Conservation (phyloP, 2,797 vertebrate genomes). For the Ctenochaetus hawaiiensis region DNA sequence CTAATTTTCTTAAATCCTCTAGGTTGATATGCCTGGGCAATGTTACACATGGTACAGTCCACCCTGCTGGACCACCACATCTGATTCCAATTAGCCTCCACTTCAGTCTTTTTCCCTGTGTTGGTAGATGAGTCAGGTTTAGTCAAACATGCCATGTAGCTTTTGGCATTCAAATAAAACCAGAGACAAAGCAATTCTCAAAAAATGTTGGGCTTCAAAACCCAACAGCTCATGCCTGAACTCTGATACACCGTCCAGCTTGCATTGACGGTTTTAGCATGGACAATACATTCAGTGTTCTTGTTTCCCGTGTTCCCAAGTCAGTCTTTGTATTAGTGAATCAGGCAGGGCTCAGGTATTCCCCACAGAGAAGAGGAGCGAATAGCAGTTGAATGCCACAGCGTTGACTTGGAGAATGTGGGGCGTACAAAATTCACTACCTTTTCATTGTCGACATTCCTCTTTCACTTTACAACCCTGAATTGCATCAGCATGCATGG, state of each 20-base stretch:
- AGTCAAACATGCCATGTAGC: conserved; percentile 16
- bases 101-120: conserved; percentile 12
- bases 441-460: conserved; percentile 72
- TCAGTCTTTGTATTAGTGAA: conserved; percentile 62
- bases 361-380: conserved; percentile 51
- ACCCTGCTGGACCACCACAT: conserved; percentile 55
- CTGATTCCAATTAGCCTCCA: conserved; percentile 63
- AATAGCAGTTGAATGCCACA: conserved; percentile 53
- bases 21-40: conserved; percentile 59
- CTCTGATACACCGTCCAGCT: conserved; percentile 49
- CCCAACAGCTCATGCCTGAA: conserved; percentile 32
- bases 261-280: conserved; percentile 39
- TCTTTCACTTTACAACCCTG: conserved; percentile 48
- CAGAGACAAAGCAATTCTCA: conserved; percentile 12
- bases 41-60: conserved; percentile 34
- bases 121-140: conserved; percentile 44
- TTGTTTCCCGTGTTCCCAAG: conserved; percentile 45
- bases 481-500: conserved; percentile 29
- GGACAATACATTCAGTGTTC: conserved; percentile 74
- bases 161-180: conserved; percentile 58
- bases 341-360: conserved; percentile 69
- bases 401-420: conserved; percentile 58
- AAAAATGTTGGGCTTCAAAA: conserved; percentile 15
- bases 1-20: conserved; percentile 12
- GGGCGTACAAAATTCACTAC: conserved; percentile 60